phyloP scores from a whole-genome alignment of 2,888 invertebrate genomes.

The Orthosia cruda region DNA sequence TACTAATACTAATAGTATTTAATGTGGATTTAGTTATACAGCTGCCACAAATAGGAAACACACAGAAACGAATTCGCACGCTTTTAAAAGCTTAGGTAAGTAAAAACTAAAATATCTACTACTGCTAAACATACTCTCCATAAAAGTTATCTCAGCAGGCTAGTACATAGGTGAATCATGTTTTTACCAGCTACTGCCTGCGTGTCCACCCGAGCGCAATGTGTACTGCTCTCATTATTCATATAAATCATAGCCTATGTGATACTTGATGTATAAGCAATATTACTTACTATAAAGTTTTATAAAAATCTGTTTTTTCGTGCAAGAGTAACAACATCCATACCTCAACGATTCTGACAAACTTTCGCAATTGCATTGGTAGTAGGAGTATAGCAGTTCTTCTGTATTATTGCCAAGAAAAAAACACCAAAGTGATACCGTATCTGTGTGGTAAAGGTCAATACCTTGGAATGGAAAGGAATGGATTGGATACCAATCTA shows the following conservation, averaged over 20 bases:
- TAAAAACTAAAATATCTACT: not conserved
- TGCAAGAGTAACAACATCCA: too few relatives aligned
- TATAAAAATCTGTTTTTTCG: too few relatives aligned
- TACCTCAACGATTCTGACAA: too few relatives aligned
- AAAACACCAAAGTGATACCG: not conserved
- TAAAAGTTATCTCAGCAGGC: not conserved
- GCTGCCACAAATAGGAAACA: not conserved
- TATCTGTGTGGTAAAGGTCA: not conserved
- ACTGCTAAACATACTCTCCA: not conserved
- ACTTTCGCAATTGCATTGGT: too few relatives aligned
- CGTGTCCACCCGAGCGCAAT: too few relatives aligned
- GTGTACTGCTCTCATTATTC: too few relatives aligned
- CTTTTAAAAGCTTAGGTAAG: not conserved
- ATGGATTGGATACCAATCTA: too few relatives aligned
- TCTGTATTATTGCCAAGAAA: not conserved
- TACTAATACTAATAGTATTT: slow-evolving; percentile 7
- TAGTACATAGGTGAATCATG: not conserved
- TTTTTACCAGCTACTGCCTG: not conserved
- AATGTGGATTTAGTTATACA: slow-evolving; percentile 4
- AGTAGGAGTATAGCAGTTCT: too few relatives aligned
- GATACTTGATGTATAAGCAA: too few relatives aligned
- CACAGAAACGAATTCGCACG: not conserved
- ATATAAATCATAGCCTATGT: too few relatives aligned
- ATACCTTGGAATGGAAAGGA: too few relatives aligned
- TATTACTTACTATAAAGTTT: too few relatives aligned